Conservation (phyloP, 2,797 vertebrate species). For the Enteromius afrohamiltoni region DNA sequence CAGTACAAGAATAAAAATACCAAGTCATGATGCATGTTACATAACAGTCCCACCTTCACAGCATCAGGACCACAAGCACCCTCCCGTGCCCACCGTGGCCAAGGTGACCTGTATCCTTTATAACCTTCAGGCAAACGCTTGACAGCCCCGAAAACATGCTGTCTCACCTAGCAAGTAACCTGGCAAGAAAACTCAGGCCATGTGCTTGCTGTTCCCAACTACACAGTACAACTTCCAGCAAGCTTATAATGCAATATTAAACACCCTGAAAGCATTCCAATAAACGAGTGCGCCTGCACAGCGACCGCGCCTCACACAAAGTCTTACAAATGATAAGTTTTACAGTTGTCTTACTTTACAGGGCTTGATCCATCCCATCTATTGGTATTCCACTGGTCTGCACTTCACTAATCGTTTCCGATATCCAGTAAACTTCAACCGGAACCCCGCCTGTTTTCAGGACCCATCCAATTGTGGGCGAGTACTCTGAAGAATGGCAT, state of each 20-base stretch:
- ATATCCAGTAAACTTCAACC: constrained; percentile 13
- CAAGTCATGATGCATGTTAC: constrained; percentile 24
- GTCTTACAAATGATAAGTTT: neutral
- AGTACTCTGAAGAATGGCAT: neutral
- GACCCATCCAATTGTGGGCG: constrained; percentile 4
- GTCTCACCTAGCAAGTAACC: neutral
- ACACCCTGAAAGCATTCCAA: neutral
- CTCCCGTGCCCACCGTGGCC: neutral
- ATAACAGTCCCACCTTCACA: constrained; percentile 28
- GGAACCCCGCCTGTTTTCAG: constrained; percentile 20
- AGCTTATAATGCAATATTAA: neutral
- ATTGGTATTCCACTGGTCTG: neutral
- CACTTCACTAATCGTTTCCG: constrained; percentile 10
- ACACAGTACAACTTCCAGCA: constrained; percentile 8
- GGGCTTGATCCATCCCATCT: neutral
- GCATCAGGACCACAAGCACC: constrained; percentile 41
- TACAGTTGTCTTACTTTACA: constrained; percentile 26
- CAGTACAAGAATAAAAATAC: neutral
- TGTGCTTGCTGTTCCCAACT: neutral
- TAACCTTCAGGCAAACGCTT: neutral
- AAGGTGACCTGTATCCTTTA: neutral
- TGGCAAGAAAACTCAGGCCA: neutral
- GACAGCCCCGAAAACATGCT: neutral
- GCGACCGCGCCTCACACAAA: neutral
- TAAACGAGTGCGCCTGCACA: neutral